Percentiles rank a stretch among this genome's conserved stretches.
Conservation (phyloP, 2,113 vertebrate genomes). For the Aplodontia rufa region DNA sequence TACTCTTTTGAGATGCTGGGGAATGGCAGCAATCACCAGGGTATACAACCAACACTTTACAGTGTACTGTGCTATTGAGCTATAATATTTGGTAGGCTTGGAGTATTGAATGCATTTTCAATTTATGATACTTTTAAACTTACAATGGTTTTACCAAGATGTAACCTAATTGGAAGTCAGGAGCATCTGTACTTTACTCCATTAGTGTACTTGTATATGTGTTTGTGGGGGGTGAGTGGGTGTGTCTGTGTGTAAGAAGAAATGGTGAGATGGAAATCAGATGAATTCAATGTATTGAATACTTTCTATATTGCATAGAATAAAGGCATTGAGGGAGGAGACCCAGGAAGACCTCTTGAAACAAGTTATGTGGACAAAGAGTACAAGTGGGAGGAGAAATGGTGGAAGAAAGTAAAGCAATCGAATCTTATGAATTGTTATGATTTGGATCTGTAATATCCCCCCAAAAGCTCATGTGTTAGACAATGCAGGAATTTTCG, state of each 20-base stretch:
- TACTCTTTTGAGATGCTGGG: neutral
- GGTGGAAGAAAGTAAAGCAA: neutral
- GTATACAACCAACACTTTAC: neutral
- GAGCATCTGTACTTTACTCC: neutral
- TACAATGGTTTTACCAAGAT: neutral
- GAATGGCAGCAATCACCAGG: neutral
- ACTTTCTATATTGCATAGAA: neutral
- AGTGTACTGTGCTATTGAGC: neutral
- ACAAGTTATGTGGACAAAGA: neutral
- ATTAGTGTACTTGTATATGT: neutral
- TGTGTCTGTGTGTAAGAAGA: neutral
- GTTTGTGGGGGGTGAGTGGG: neutral
- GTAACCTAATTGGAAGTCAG: neutral
- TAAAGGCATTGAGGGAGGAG: neutral
- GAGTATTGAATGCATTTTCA: neutral
- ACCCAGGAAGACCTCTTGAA: neutral
- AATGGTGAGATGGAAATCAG: neutral
- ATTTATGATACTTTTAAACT: neutral
- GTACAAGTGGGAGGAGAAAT: neutral
- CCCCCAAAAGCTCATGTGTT: no score
- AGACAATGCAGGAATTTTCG: no score
- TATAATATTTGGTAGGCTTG: neutral
- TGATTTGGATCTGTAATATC: no score
- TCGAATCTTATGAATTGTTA: no score
- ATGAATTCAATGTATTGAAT: neutral